Evolutionary conservation across 2,888 invertebrate genomes (phyloP), one percentile per base, ranked within the genome.

Genomic region (Pasiphila rectangulata): DNA sequence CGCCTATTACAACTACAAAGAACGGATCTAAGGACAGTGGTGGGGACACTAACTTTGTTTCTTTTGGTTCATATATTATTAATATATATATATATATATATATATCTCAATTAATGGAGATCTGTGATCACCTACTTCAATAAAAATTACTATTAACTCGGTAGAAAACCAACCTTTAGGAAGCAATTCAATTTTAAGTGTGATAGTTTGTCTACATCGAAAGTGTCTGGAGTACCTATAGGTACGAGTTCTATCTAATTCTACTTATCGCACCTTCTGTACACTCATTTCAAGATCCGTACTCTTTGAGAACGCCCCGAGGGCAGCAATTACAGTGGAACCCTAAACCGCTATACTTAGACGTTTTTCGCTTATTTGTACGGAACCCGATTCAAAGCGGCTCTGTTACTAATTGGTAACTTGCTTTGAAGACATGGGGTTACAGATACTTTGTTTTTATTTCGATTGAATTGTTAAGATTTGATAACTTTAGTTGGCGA

Each of bases 401-500:
- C 73, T 83, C 77, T 54, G 70, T 82, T 82, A 82, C 83, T 83
- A 83, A 83, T 83, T 83, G 83, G 78, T 80, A 73, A 58, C 62
- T 64, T 63, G 59, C 69, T 67, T 72, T 70, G 67, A 65, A 63
- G 63, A 63, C 64, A 41, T 41, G 25, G 45, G 41, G 45, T 34
- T 45, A 40, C 12, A 3, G 44, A 34, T 40, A 39, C 32, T 12
- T 25, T 34, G 41, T 40, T 16, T 42, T 50, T 49, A 39, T 40
- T 36, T 27, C 29, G 20, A 27, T 35, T 29, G 25, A 27, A 17
- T 15, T 30, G 9, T 16, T 7, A 27, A 21, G 21, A 30, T 30
- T 16, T 30, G 0, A 13, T 7, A 27, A 13, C 13, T 2, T 7
- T 27, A 12, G 13, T 6, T 25, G 5, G 2, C 25, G 12, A 13